phyloP scores from a whole-genome alignment of 2,797 vertebrate species.

The Sylvilagus floridanus region DNA sequence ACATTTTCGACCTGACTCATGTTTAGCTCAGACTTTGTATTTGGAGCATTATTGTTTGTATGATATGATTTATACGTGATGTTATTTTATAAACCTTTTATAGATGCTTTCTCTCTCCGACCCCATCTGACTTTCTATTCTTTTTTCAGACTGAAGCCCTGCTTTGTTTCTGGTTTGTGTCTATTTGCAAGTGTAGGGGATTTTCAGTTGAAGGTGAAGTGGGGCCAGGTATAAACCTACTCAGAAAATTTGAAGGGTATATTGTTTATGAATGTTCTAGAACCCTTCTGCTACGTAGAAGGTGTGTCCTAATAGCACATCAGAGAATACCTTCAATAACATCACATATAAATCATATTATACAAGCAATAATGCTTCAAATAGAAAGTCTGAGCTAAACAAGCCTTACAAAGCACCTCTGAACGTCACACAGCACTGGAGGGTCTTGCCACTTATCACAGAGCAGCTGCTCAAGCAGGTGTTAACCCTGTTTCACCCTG shows the following conservation, averaged over 20 bases:
- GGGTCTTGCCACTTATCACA: neutral
- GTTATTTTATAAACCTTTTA: too few species aligned
- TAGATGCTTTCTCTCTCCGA: neutral
- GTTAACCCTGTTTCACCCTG: neutral
- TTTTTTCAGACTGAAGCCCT: neutral
- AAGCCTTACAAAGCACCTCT: neutral
- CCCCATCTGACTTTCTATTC: neutral
- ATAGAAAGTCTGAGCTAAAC: neutral
- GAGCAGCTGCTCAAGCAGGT: neutral
- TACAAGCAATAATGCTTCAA: neutral
- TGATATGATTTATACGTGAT: neutral
- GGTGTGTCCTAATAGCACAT: neutral
- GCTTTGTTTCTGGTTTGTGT: neutral
- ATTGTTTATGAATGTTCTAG: neutral
- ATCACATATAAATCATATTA: neutral
- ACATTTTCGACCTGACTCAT: neutral
- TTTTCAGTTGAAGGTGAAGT: fast-evolving
- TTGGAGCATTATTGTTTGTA: neutral
- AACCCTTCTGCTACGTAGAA: neutral
- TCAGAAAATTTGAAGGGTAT: neutral
- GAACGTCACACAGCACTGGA: neutral
- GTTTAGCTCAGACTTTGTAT: neutral
- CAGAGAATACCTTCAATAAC: neutral
- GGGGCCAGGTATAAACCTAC: neutral
- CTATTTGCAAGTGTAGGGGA: neutral